These are phyloP conservation scores for Stomatorhinus ivindoensis DNA, from an alignment of 2,113 vertebrate species.

Conservation along the genomic window DNA sequence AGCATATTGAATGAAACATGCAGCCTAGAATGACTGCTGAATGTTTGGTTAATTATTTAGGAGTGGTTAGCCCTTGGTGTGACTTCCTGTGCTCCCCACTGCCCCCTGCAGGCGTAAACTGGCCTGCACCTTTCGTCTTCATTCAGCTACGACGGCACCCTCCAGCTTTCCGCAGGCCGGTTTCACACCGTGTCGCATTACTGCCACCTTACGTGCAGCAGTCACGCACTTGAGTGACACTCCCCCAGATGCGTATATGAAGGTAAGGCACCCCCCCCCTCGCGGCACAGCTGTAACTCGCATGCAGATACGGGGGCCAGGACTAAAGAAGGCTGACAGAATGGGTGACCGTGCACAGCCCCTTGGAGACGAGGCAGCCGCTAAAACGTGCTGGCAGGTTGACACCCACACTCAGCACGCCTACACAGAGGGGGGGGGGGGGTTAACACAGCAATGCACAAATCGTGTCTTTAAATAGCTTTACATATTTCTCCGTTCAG, in stretches of 20 bases:
- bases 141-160: neutral
- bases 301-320: slow-evolving; percentile 17
- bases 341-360: slow-evolving; percentile 19
- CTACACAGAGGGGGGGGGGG: neutral
- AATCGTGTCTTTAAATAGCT: slow-evolving; percentile 19
- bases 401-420: slow-evolving; percentile 13
- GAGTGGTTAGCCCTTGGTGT: neutral
- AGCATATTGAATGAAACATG: neutral
- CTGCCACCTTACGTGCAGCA: too few species aligned
- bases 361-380: slow-evolving; percentile 8
- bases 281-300: slow-evolving; percentile 2
- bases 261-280: neutral
- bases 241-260: neutral
- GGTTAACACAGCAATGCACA: neutral
- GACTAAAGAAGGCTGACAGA: slow-evolving; percentile 16
- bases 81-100: neutral
- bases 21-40: neutral
- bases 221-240: neutral
- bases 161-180: neutral
- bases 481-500: slow-evolving; percentile 30
- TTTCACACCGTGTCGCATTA: neutral
- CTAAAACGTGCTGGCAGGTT: slow-evolving; percentile 29
- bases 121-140: neutral
- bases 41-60: neutral
- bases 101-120: neutral